Conservation (phyloP, 1,140 invertebrate species). For the Drosophila nebulosa region DNA sequence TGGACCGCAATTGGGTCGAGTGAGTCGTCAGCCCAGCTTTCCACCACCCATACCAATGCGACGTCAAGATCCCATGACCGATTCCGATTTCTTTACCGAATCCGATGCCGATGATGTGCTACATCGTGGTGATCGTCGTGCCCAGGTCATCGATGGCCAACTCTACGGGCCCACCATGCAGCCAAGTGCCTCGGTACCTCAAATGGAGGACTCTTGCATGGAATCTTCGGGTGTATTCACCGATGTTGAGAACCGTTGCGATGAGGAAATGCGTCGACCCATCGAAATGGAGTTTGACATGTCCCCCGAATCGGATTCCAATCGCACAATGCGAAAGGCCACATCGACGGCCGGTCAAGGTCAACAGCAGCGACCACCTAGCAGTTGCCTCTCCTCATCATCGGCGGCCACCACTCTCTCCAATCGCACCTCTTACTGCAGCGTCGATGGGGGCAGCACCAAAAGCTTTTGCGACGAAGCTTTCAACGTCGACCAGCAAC, state of each 20-base stretch:
- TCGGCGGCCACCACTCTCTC: conserved; percentile 71
- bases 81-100: conserved; percentile 94
- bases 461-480: conserved; percentile 77
- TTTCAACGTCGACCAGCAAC: conserved; percentile 35
- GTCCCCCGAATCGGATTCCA: conserved; percentile 83
- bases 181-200: conserved; percentile 80
- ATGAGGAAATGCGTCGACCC: conserved; percentile 72
- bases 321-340: conserved; percentile 76
- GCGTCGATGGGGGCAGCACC: conserved; percentile 71
- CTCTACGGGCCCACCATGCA: conserved; percentile 87
- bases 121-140: conserved; percentile 86
- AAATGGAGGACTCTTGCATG: conserved; percentile 86
- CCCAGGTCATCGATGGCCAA: conserved; percentile 91
- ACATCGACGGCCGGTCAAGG: conserved; percentile 50
- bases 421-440: conserved; percentile 78
- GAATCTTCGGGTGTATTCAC: conserved; percentile 93
- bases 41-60: conserved; percentile 75
- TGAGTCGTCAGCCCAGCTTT: conserved; percentile 73
- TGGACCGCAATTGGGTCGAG: conserved; percentile 58
- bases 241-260: conserved; percentile 87
- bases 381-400: conserved; percentile 63
- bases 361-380: conserved; percentile 41
- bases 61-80: conserved; percentile 91
- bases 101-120: conserved; percentile 91
- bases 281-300: conserved; percentile 81